phyloP scores from a whole-genome alignment of 2,888 invertebrate species.

The Dryocosmus kuriphilus region DNA sequence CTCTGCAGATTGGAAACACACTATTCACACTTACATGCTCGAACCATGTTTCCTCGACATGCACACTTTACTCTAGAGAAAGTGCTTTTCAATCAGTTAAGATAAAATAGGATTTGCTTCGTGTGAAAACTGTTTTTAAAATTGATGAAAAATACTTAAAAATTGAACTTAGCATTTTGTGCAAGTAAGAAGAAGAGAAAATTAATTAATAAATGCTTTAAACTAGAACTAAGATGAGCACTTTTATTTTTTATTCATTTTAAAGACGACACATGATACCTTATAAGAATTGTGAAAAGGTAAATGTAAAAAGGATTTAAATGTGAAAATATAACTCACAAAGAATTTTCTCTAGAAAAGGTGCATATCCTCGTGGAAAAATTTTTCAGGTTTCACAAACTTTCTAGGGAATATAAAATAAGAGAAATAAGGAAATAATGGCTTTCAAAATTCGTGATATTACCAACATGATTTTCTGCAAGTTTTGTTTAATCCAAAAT shows the following conservation, averaged over 20 bases:
- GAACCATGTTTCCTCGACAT: slow-evolving; percentile 54
- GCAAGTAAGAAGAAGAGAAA: not conserved
- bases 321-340: not conserved
- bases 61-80: slow-evolving; percentile 56
- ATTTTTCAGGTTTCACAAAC: not conserved
- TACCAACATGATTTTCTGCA: too few species aligned
- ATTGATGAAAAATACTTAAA: not conserved
- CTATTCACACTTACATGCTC: slow-evolving; percentile 69
- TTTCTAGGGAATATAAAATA: too few species aligned
- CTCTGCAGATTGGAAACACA: slow-evolving; percentile 72
- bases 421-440: too few species aligned
- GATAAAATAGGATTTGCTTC: slow-evolving; percentile 1
- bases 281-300: too few species aligned
- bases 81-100: slow-evolving; percentile 55
- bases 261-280: too few species aligned
- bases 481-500: too few species aligned
- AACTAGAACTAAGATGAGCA: too few species aligned
- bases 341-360: not conserved
- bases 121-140: not conserved
- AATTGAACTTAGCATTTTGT: not conserved
- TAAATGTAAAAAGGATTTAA: not conserved
- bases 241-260: too few species aligned
- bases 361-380: not conserved
- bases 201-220: not conserved
- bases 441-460: too few species aligned